Conservation (phyloP, 2,797 vertebrate genomes). For the Ispidina lecontei region DNA sequence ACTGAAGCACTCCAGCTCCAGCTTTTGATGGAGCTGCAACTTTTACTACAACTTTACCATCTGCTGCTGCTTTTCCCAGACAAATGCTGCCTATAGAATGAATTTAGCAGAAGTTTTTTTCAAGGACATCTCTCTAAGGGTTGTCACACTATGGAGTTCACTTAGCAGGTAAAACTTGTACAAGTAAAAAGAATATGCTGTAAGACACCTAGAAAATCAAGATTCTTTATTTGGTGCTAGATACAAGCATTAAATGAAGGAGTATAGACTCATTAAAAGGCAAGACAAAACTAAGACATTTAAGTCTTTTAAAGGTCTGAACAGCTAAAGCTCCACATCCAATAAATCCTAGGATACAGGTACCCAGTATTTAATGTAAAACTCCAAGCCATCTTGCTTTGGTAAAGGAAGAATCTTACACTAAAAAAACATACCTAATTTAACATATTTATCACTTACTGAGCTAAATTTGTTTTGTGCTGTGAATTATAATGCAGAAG, state of each 20-base stretch:
- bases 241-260: conserved; percentile 46
- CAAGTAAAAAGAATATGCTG: neutral
- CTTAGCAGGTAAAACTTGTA: neutral
- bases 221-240: conserved; percentile 52
- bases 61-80: neutral
- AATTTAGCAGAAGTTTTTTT: neutral
- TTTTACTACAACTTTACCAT: neutral
- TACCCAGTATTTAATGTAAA: neutral
- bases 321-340: neutral
- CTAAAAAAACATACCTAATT: neutral
- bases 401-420: conserved; percentile 6
- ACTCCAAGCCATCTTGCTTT: neutral
- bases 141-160: neutral
- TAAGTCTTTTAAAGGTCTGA: neutral
- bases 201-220: conserved; percentile 5
- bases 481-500: neutral
- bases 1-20: too few species aligned
- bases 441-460: neutral
- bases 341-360: neutral
- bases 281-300: conserved; percentile 41
- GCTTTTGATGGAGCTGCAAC: too few species aligned
- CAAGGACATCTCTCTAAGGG: neutral
- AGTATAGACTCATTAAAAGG: conserved; percentile 25
- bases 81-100: neutral
- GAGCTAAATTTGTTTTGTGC: neutral